Evolutionary conservation across 2,797 vertebrate genomes (phyloP), one percentile per base, ranked within the genome.

Genomic region (Ctenochaetus hawaiiensis): DNA sequence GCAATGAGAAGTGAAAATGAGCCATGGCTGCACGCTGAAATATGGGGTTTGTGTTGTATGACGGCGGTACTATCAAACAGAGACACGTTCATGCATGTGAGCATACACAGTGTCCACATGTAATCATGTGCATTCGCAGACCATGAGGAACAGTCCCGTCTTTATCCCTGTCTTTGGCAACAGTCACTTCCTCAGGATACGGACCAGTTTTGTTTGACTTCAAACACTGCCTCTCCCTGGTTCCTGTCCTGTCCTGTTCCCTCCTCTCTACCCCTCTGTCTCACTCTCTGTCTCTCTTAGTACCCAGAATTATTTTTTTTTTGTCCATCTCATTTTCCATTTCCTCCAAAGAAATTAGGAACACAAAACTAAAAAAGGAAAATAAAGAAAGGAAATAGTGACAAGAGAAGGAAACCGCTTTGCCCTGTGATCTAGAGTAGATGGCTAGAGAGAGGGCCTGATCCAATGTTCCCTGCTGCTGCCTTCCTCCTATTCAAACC

Each of bases 101-200:
- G 45, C 12, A 14, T 6, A 62, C 59, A 77, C 22, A 84, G n/a
- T 79, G 58, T 61, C 82, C 80, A 89, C 82, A 86, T 85, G 87
- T 86, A 87, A 90, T 90, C 92, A 90, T 78, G 75, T 86, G 81
- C 64, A 76, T 73, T 60, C 68, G 57, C 71, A 73, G 82, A 87
- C 81, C 72, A 86, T 57, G 80, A 91, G 85, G 83, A 90, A 93
- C 85, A 91, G 87, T 86, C 79, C 60, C 22, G 41, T 87, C 90
- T 92, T 93, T 90, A 92, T 93, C 91, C 91, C 85, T 39, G 73
- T 89, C 79, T 90, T 92, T 93, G 93, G 92, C 92, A 91, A 54
- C 83, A 91, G 90, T 75, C 89, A 87, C 89, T 94, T 94, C 93
- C 93, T 91, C 87, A 90, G 92, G 93, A 94, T 93, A 92, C 41